Evolutionary conservation across 2,888 invertebrate species (phyloP).

Genomic region (Amphimallon solstitiale): DNA sequence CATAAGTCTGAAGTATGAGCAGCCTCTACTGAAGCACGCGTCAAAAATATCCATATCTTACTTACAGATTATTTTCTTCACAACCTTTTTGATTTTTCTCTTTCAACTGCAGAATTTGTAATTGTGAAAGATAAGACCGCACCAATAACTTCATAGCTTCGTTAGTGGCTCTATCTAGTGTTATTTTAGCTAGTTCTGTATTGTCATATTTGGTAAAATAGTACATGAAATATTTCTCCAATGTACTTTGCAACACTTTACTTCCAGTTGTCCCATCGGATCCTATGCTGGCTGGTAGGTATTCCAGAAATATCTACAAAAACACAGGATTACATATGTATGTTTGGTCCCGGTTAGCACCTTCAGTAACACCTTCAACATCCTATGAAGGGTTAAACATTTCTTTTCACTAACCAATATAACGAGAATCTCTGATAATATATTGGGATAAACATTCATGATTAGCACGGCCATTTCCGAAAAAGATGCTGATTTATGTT

Average conservation of each 20-base stretch:
- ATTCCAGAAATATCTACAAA: constrained; percentile 70
- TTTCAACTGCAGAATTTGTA: constrained; percentile 59
- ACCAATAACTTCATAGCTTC: constrained; percentile 71
- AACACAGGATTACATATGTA: background rate
- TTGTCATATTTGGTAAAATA: constrained; percentile 57
- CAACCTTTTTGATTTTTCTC: constrained; percentile 43
- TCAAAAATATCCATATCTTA: too few species aligned
- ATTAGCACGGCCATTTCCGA: constrained; percentile 67
- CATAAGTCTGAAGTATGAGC: too few species aligned
- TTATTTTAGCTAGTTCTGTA: constrained; percentile 56
- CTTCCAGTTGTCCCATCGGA: constrained; percentile 64
- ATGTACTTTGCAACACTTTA: constrained; percentile 64
- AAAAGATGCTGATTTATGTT: constrained; percentile 63
- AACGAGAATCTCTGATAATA: constrained; percentile 65
- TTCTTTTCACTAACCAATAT: constrained; percentile 62
- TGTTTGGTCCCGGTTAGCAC: background rate
- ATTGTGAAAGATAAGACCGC: constrained; percentile 68
- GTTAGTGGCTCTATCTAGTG: constrained; percentile 62
- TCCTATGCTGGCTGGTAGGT: constrained; percentile 74
- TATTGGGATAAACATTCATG: constrained; percentile 63
- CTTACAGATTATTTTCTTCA: constrained; percentile 37
- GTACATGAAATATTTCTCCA: constrained; percentile 64
- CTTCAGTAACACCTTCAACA: constrained; percentile 55
- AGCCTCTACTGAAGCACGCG: too few species aligned
- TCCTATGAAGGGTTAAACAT: constrained; percentile 62